A percentile compares a stretch with the other conserved stretches of the same genome.
Evolutionary conservation across 1,140 invertebrate species (phyloP).

Genomic region (Wiebesia pumilae): DNA sequence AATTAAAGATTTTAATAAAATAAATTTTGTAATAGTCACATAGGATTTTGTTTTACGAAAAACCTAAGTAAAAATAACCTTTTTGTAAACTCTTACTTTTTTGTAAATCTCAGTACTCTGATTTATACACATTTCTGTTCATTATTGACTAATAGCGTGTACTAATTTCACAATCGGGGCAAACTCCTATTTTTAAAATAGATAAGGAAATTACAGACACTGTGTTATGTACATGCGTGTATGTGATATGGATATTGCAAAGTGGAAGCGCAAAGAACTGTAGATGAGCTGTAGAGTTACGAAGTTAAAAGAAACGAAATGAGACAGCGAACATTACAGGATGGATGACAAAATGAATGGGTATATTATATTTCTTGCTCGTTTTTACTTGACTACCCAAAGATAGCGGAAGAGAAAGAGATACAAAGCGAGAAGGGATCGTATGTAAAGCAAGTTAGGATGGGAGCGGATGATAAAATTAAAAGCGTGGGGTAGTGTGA

Average conservation of each 20-base stretch:
- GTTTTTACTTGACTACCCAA: background rate
- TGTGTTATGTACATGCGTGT: background rate
- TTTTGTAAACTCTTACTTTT: no score
- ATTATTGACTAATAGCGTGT: conserved; percentile 64
- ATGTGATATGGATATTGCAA: background rate
- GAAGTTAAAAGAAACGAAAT: conserved; percentile 12
- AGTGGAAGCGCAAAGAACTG: background rate
- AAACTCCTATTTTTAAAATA: background rate
- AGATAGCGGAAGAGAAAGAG: background rate
- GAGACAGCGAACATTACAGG: conserved; percentile 12
- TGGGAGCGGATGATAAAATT: background rate
- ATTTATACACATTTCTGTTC: no score
- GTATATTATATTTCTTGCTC: background rate
- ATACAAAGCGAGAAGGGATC: background rate
- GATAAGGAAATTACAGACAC: background rate
- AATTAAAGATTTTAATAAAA: no score
- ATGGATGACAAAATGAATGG: conserved; percentile 28
- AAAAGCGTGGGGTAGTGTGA: background rate
- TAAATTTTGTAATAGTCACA: no score
- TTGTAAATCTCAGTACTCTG: no score
- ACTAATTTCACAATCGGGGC: conserved; percentile 58
- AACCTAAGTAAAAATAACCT: no score
- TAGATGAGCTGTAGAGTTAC: background rate
- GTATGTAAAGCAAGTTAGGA: background rate
- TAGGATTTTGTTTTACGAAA: no score